Conservation (phyloP, 2,797 vertebrate species). For the Poeciliopsis turneri region DNA sequence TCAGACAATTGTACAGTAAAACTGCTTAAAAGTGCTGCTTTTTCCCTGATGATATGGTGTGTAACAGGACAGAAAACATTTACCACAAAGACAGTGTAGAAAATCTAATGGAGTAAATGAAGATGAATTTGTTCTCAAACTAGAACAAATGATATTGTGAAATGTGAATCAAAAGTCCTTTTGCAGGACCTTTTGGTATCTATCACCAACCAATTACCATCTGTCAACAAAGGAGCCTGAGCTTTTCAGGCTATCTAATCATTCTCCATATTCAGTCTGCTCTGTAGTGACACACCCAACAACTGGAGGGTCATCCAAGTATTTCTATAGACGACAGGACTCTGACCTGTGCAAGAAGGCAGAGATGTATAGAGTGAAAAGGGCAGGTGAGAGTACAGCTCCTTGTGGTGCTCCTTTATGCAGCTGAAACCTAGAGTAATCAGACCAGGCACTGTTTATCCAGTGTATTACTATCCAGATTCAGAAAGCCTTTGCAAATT, state of each 20-base stretch:
- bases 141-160: neutral
- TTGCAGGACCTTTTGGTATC: neutral
- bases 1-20: neutral
- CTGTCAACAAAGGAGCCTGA: neutral
- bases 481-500: neutral
- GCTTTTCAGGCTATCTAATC: neutral
- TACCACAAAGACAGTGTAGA: neutral
- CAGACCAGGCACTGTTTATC: neutral
- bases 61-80: neutral
- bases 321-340: neutral
- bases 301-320: neutral
- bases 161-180: neutral
- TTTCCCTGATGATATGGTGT: neutral
- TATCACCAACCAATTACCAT: neutral
- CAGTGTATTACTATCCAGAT: neutral
- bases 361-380: neutral
- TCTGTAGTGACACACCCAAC: neutral
- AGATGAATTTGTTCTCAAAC: neutral
- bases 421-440: neutral
- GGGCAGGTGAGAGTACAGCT: neutral
- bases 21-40: neutral
- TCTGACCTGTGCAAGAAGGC: neutral
- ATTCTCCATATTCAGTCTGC: neutral
- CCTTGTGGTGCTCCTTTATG: neutral
- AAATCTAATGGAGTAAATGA: neutral